These are phyloP conservation scores for Anodontia alba DNA, from an alignment of 2,888 invertebrate genomes.

Conservation along the genomic window DNA sequence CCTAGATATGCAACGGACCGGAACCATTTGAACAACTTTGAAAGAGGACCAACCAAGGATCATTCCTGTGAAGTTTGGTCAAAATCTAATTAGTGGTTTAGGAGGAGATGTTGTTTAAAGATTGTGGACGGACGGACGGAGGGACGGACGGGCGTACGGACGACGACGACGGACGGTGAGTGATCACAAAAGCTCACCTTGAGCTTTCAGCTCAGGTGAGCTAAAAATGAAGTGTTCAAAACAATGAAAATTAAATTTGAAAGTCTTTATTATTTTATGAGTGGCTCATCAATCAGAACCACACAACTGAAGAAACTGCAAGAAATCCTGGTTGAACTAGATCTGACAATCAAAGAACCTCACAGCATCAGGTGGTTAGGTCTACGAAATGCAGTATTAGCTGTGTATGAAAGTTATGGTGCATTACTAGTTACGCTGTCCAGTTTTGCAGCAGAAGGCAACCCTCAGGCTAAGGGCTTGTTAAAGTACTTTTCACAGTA, in stretches of 20 bases:
- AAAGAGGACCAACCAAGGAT: too few relatives aligned
- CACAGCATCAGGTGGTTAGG: conserved; percentile 55
- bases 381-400: conserved; percentile 44
- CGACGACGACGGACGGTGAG: too few relatives aligned
- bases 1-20: too few relatives aligned
- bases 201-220: neutral
- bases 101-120: too few relatives aligned
- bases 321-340: conserved; percentile 48
- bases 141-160: too few relatives aligned
- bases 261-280: conserved; percentile 47
- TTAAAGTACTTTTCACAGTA: conserved; percentile 40
- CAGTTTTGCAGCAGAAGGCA: conserved; percentile 38
- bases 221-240: conserved; percentile 26
- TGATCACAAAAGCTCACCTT: too few relatives aligned
- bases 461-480: conserved; percentile 33
- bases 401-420: conserved; percentile 45
- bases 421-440: conserved; percentile 44
- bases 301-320: conserved; percentile 41
- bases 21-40: too few relatives aligned
- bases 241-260: conserved; percentile 54
- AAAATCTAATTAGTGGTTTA: too few relatives aligned
- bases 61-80: too few relatives aligned
- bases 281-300: conserved; percentile 43
- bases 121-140: too few relatives aligned
- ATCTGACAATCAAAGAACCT: conserved; percentile 52